Conservation (phyloP, 2,797 vertebrate species). For the Cyprinella venusta region DNA sequence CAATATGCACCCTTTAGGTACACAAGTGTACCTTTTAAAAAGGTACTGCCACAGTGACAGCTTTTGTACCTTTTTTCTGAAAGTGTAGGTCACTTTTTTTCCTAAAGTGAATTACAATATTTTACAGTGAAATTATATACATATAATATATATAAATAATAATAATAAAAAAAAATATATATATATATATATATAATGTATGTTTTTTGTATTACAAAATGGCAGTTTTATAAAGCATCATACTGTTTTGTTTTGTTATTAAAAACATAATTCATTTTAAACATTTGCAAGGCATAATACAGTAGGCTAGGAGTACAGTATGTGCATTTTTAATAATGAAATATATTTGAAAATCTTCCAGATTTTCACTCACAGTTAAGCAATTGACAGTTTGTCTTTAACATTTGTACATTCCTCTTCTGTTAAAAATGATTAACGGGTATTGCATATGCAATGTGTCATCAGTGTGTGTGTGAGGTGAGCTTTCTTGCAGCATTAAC, state of each 20-base stretch:
- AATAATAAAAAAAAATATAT: too few relatives aligned
- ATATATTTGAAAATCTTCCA: neutral
- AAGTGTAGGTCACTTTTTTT: too few relatives aligned
- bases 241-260: neutral
- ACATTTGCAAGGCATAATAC: neutral
- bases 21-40: too few relatives aligned
- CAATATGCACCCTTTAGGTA: too few relatives aligned
- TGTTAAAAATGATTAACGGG: neutral
- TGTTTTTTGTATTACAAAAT: neutral
- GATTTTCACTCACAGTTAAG: neutral
- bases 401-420: too few relatives aligned
- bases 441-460: neutral
- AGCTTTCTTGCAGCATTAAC: neutral
- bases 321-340: neutral
- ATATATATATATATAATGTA: too few relatives aligned
- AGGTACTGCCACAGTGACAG: too few relatives aligned
- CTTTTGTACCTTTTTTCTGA: too few relatives aligned
- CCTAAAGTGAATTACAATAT: too few relatives aligned
- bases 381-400: neutral
- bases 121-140: too few relatives aligned
- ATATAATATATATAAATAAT: too few relatives aligned
- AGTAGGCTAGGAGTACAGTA: neutral
- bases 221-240: neutral
- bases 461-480: too few relatives aligned
- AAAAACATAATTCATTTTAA: neutral